These are phyloP conservation scores for Selene dorsalis DNA, from an alignment of 2,797 vertebrate species.

Conservation along the genomic window DNA sequence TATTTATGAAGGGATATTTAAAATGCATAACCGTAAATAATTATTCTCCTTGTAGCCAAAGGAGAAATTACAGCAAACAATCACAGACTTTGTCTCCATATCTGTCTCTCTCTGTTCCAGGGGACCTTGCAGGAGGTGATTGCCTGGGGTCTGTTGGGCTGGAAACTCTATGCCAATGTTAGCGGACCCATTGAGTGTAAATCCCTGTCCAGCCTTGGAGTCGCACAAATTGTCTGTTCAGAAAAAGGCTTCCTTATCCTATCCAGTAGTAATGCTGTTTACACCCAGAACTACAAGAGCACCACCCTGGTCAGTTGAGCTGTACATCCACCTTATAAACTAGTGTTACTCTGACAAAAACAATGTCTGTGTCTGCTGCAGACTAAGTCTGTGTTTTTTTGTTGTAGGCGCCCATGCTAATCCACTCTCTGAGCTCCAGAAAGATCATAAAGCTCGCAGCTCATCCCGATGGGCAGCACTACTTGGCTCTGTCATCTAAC, in stretches of 20 bases:
- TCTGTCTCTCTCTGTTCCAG: conserved; percentile 74
- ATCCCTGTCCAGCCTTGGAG: conserved; percentile 92
- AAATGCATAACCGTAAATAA: neutral
- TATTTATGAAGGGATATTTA: neutral
- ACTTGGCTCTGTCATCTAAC: conserved; percentile 92
- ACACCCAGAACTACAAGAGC: conserved; percentile 96
- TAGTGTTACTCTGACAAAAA: neutral
- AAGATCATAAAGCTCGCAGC: conserved; percentile 96
- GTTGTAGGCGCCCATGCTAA: conserved; percentile 91
- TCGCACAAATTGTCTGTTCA: conserved; percentile 94
- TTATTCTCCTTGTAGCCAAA: neutral
- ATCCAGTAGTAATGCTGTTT: conserved; percentile 93
- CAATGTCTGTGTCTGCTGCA: neutral
- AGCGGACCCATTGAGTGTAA: conserved; percentile 96
- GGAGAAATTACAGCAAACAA: neutral
- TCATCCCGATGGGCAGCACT: conserved; percentile 97
- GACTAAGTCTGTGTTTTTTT: conserved; percentile 5
- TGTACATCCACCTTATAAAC: no score
- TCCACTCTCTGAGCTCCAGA: conserved; percentile 92
- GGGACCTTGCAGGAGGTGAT: conserved; percentile 96
- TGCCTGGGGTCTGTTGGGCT: conserved; percentile 97
- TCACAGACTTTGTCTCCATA: neutral
- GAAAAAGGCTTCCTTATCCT: conserved; percentile 96
- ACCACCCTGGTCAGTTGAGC: conserved; percentile 90
- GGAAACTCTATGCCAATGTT: conserved; percentile 96